phyloP scores from a whole-genome alignment of 2,797 vertebrate genomes.

The Xiphophorus birchmanni region DNA sequence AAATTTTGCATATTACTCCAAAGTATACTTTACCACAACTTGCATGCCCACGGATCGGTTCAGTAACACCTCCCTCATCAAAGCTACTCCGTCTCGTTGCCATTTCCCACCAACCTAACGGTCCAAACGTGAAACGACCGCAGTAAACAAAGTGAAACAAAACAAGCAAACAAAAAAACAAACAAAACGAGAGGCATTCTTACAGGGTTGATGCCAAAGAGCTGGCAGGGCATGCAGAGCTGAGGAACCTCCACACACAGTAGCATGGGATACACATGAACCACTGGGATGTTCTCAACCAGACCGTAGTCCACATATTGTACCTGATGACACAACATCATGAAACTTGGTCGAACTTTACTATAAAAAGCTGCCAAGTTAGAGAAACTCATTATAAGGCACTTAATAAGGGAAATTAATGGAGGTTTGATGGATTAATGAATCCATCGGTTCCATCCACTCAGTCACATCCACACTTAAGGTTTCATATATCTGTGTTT shows the following conservation, averaged over 20 bases:
- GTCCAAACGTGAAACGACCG: background rate
- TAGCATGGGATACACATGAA: conserved; percentile 88
- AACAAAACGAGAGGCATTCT: conserved; percentile 36
- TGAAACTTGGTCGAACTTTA: background rate
- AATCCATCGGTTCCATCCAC: background rate
- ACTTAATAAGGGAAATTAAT: background rate
- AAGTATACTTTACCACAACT: conserved; percentile 77
- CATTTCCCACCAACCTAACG: conserved; percentile 85
- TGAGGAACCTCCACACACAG: conserved; percentile 85
- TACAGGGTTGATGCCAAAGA: conserved; percentile 86
- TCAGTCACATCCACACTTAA: background rate
- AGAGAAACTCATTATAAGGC: background rate
- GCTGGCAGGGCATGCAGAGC: conserved; percentile 89
- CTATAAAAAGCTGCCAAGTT: background rate
- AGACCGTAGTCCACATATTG: conserved; percentile 89
- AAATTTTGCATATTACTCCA: background rate
- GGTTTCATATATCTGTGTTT: background rate
- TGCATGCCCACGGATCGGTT: conserved; percentile 81
- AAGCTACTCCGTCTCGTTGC: conserved; percentile 87
- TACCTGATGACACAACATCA: conserved; percentile 77
- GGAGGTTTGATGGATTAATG: background rate
- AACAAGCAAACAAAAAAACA: background rate
- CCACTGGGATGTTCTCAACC: conserved; percentile 88
- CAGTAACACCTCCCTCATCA: conserved; percentile 85
- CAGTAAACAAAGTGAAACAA: background rate